phyloP scores from a whole-genome alignment of 1,140 invertebrate species.

The Yoshiicerus persimilis region DNA sequence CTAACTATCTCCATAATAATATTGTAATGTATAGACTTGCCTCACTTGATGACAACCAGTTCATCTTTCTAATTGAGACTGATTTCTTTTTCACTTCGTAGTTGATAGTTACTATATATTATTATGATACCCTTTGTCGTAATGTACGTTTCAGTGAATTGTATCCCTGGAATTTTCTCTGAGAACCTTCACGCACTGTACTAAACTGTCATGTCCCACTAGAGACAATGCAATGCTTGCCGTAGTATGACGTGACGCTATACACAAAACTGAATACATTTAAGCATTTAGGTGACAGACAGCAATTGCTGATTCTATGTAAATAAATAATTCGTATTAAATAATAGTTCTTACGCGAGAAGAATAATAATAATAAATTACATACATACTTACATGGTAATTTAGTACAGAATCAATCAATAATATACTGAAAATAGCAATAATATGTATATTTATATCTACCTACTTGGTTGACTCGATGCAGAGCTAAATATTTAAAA shows the following conservation, averaged over 20 bases:
- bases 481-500: too few species aligned
- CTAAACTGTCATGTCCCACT: neutral
- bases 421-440: too few species aligned
- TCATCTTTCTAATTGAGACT: conserved; percentile 9
- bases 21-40: neutral
- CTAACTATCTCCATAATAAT: neutral
- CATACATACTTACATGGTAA: neutral
- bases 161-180: neutral
- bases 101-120: neutral
- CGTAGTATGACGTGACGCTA: neutral
- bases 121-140: neutral
- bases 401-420: neutral
- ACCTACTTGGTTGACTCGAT: neutral
- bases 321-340: too few species aligned
- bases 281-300: neutral
- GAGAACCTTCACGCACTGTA: conserved; percentile 4
- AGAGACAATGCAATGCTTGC: neutral
- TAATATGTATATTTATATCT: neutral
- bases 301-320: neutral
- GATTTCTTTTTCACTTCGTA: neutral
- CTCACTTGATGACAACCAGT: neutral
- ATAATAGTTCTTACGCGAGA: neutral
- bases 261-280: neutral
- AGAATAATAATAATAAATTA: neutral
- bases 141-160: neutral